Conservation (phyloP, 2,797 vertebrate species). For the Malacoraja senta region DNA sequence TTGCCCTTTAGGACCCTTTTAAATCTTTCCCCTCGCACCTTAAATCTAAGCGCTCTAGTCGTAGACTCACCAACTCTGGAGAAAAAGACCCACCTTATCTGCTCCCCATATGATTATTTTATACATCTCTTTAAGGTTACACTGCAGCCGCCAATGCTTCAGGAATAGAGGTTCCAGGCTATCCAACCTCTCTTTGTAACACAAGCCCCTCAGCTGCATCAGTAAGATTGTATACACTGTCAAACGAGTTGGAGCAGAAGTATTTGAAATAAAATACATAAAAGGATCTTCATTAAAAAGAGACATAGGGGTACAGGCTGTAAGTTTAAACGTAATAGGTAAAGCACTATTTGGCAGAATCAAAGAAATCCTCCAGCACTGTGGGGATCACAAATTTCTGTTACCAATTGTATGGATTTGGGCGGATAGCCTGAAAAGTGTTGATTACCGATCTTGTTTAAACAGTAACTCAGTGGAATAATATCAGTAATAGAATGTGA, state of each 20-base stretch:
- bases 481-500: conserved; percentile 39
- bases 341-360: not conserved
- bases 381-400: not conserved
- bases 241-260: not conserved
- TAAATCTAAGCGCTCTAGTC: too few relatives aligned
- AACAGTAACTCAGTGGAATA: conserved; percentile 37
- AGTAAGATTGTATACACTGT: not conserved
- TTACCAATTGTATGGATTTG: not conserved
- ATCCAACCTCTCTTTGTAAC: too few relatives aligned
- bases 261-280: not conserved
- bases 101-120: too few relatives aligned
- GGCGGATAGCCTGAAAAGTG: not conserved
- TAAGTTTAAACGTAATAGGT: not conserved
- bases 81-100: too few relatives aligned
- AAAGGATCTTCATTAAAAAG: not conserved
- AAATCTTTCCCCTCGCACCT: too few relatives aligned
- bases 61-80: too few relatives aligned
- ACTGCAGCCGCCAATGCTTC: too few relatives aligned
- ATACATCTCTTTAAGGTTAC: too few relatives aligned
- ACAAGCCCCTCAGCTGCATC: too few relatives aligned
- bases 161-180: too few relatives aligned
- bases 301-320: not conserved
- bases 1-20: too few relatives aligned
- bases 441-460: not conserved
- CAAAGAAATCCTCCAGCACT: not conserved